A percentile compares a stretch with the other conserved stretches of the same genome.
phyloP scores from a whole-genome alignment of 2,797 vertebrate species.

The Acipenser ruthenus region DNA sequence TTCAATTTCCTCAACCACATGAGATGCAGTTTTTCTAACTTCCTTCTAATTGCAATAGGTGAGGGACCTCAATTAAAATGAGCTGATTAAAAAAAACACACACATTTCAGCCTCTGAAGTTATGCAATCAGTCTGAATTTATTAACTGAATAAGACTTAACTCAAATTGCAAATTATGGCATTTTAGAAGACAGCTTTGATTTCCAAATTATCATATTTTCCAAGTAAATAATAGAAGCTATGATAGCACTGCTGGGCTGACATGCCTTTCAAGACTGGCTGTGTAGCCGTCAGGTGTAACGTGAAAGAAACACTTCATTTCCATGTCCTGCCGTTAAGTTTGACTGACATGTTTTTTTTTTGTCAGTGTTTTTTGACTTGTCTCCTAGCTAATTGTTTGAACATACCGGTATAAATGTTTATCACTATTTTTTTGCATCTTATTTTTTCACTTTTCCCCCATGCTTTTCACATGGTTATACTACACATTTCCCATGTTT shows the following conservation, averaged over 20 bases:
- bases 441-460: too few relatives aligned
- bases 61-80: slow-evolving; percentile 67
- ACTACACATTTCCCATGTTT: too few relatives aligned
- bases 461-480: too few relatives aligned
- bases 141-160: slow-evolving; percentile 56
- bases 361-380: too few relatives aligned
- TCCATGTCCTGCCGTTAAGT: too few relatives aligned
- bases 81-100: slow-evolving; percentile 61
- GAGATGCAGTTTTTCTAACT: slow-evolving; percentile 56
- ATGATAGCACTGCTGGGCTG: slow-evolving; percentile 66
- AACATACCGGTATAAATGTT: too few relatives aligned
- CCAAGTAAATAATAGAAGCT: slow-evolving; percentile 72
- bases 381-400: too few relatives aligned
- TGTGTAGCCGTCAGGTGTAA: too few relatives aligned
- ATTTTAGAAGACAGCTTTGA: slow-evolving; percentile 63
- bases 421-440: too few relatives aligned
- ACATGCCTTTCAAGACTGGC: slow-evolving; percentile 23
- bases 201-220: slow-evolving; percentile 76
- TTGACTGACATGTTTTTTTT: too few relatives aligned
- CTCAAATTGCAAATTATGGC: slow-evolving; percentile 64
- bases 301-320: too few relatives aligned
- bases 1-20: slow-evolving; percentile 58
- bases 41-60: slow-evolving; percentile 52
- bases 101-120: slow-evolving; percentile 51
- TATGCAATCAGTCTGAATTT: slow-evolving; percentile 54